Conservation (phyloP, 2,113 vertebrate genomes). For the Pachypanchax playfairii region DNA sequence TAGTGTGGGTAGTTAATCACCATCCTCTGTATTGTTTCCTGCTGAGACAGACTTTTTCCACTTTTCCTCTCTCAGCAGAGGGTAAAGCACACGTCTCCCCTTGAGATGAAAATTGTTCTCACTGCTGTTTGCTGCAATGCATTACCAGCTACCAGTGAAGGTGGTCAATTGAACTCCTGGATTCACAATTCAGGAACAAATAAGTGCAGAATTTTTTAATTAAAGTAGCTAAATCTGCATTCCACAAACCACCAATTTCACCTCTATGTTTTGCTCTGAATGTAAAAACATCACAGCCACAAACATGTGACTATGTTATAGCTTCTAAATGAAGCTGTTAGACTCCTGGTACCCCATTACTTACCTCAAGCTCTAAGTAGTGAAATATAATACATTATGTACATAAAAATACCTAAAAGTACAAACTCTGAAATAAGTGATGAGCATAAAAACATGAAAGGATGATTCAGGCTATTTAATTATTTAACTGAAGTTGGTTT, state of each 20-base stretch:
- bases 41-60: conserved; percentile 17
- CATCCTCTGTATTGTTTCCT: conserved; percentile 11
- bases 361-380: not conserved
- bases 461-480: too few species aligned
- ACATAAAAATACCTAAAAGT: too few species aligned
- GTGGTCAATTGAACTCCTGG: conserved; percentile 42
- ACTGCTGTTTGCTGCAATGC: conserved; percentile 58
- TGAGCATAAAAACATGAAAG: too few species aligned
- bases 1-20: conserved; percentile 7
- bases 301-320: not conserved
- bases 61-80: conserved; percentile 4
- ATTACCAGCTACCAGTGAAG: conserved; percentile 53
- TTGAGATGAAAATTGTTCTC: conserved; percentile 35
- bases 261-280: not conserved
- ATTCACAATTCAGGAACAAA: conserved; percentile 47
- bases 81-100: conserved; percentile 12
- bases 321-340: not conserved
- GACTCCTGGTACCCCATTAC: not conserved
- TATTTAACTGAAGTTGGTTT: too few species aligned
- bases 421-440: too few species aligned
- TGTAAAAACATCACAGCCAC: not conserved
- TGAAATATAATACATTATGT: too few species aligned
- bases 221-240: conserved; percentile 1
- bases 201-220: conserved; percentile 38
- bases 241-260: not conserved